Evolutionary conservation across 2,888 invertebrate genomes (phyloP).

Genomic region (Nasonia oneida): DNA sequence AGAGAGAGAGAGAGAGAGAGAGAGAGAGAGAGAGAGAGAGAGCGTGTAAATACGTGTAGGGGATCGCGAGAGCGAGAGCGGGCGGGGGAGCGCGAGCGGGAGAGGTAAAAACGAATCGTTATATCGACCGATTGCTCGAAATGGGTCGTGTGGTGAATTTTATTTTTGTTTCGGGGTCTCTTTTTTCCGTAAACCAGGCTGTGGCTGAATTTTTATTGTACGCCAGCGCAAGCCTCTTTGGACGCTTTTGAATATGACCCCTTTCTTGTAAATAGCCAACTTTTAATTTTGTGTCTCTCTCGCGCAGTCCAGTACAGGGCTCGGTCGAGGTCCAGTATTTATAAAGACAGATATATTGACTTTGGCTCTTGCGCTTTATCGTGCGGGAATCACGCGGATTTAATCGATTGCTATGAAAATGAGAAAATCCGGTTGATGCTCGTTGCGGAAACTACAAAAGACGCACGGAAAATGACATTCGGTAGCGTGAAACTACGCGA

Average conservation of each 20-base stretch:
- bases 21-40: not conserved
- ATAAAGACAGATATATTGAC: slow-evolving; percentile 41
- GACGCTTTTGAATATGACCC: slow-evolving; percentile 47
- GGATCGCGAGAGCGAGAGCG: not conserved
- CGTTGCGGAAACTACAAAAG: not conserved
- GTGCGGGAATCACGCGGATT: not conserved
- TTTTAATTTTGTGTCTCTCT: not conserved
- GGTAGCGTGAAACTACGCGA: not conserved
- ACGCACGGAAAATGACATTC: not conserved
- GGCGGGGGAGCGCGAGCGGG: not conserved
- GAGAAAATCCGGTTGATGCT: too few relatives aligned
- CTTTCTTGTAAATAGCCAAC: slow-evolving; percentile 31
- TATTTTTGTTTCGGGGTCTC: slow-evolving; percentile 53
- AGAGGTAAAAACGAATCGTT: slow-evolving; percentile 37
- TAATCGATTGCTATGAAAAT: not conserved
- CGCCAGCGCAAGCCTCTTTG: slow-evolving; percentile 23
- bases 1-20: too few relatives aligned
- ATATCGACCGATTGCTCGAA: slow-evolving; percentile 57
- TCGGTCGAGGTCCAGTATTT: slow-evolving; percentile 13
- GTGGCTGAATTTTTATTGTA: slow-evolving; percentile 45
- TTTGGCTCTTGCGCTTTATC: not conserved
- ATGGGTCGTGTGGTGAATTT: slow-evolving; percentile 55
- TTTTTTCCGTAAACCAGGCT: slow-evolving; percentile 42
- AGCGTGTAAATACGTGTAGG: not conserved
- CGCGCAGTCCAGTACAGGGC: not conserved